Conservation (phyloP, 2,113 vertebrate genomes). For the Chionis minor region DNA sequence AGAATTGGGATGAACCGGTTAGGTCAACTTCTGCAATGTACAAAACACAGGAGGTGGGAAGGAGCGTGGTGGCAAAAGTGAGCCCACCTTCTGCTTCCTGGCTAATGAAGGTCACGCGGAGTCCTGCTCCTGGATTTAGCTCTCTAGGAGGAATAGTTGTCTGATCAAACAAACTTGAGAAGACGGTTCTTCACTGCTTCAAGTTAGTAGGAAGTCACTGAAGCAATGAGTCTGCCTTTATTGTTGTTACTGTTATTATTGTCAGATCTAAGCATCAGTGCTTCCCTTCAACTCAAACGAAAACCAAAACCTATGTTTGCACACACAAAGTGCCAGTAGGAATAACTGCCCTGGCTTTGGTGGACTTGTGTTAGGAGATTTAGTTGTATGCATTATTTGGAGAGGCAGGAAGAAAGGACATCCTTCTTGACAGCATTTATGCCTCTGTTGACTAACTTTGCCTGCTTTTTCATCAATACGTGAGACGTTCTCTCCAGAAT, state of each 20-base stretch:
- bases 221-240: not conserved
- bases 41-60: not conserved
- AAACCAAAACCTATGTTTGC: fast-evolving
- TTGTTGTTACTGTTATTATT: fast-evolving
- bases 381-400: not conserved
- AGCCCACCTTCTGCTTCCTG: not conserved
- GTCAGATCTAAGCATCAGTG: not conserved
- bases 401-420: not conserved
- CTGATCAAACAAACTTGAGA: not conserved
- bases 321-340: not conserved
- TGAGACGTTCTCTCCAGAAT: not conserved
- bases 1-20: not conserved
- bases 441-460: not conserved
- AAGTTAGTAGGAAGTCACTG: not conserved
- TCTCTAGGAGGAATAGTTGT: not conserved
- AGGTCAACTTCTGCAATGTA: not conserved
- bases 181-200: not conserved
- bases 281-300: not conserved
- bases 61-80: not conserved
- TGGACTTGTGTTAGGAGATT: not conserved
- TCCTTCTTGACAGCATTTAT: not conserved
- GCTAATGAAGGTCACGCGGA: not conserved
- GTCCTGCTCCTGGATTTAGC: not conserved
- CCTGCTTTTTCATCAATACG: not conserved
- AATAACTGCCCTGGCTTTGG: not conserved